These are phyloP conservation scores for Pseudotriccus pelzelni DNA, from an alignment of 2,797 vertebrate species.

Conservation along the genomic window DNA sequence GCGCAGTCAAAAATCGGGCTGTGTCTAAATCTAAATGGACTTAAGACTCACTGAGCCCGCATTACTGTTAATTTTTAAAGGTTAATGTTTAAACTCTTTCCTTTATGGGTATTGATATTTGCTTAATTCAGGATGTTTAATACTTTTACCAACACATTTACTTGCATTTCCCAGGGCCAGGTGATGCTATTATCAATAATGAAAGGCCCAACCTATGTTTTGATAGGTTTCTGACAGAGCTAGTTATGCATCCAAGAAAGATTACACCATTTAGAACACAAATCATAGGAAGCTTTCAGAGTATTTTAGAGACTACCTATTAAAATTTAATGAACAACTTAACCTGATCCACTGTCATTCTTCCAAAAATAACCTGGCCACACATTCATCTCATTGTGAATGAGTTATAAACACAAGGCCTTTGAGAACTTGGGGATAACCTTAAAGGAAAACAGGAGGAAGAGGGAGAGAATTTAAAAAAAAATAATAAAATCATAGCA, in stretches of 20 bases:
- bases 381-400: not conserved
- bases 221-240: constrained; percentile 45
- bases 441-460: not conserved
- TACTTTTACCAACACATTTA: constrained; percentile 15
- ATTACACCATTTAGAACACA: constrained; percentile 43
- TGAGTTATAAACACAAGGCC: constrained; percentile 33
- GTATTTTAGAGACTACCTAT: constrained; percentile 51
- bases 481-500: not conserved
- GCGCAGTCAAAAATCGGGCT: not conserved
- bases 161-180: not conserved
- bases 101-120: not conserved
- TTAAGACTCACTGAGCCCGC: not conserved
- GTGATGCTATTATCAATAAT: constrained; percentile 9
- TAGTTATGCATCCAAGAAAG: constrained; percentile 36
- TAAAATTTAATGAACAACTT: constrained; percentile 63
- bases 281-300: constrained; percentile 57
- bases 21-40: not conserved
- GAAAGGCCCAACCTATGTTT: not conserved
- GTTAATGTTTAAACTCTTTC: not conserved
- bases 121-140: not conserved
- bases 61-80: constrained; percentile 7
- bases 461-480: not conserved
- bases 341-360: constrained; percentile 31
- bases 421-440: not conserved
- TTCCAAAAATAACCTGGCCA: constrained; percentile 61